A percentile compares a stretch with the other conserved stretches of the same genome.
Evolutionary conservation across 2,113 vertebrate species (phyloP).

Genomic region (Pollachius pollachius): DNA sequence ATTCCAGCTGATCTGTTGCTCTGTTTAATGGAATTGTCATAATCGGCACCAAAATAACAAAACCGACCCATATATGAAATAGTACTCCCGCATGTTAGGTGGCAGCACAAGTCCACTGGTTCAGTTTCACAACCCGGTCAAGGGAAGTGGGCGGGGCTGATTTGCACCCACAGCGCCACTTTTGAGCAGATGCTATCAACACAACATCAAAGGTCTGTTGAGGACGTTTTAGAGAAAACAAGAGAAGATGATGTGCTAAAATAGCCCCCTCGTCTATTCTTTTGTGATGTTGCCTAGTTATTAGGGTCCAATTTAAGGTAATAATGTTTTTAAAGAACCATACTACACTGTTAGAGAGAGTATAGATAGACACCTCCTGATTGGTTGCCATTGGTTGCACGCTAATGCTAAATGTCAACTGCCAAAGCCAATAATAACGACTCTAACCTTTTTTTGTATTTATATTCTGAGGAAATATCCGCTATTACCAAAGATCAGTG

Average conservation of each 20-base stretch:
- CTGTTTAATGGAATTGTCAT: too few species aligned
- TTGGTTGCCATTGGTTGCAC: conserved; percentile 25
- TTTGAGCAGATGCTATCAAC: conserved; percentile 46
- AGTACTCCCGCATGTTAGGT: background rate
- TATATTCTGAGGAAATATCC: too few species aligned
- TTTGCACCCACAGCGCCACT: conserved; percentile 44
- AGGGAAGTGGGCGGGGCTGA: background rate
- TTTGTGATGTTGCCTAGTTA: background rate
- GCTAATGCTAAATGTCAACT: too few species aligned
- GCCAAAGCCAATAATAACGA: too few species aligned
- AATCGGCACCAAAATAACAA: too few species aligned
- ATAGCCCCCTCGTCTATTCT: background rate
- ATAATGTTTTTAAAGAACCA: background rate
- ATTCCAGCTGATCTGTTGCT: too few species aligned
- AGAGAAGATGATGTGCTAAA: background rate
- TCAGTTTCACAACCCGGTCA: too few species aligned
- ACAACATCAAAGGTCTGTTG: background rate
- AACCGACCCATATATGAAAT: background rate
- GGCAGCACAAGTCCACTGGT: background rate
- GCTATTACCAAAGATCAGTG: too few species aligned
- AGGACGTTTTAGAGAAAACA: conserved; percentile 2
- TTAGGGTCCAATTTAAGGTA: background rate
- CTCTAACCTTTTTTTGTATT: too few species aligned
- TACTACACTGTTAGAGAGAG: background rate
- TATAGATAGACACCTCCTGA: too few species aligned